Evolutionary conservation across 2,113 vertebrate genomes (phyloP).

Genomic region (Psammodynastes pulverulentus): DNA sequence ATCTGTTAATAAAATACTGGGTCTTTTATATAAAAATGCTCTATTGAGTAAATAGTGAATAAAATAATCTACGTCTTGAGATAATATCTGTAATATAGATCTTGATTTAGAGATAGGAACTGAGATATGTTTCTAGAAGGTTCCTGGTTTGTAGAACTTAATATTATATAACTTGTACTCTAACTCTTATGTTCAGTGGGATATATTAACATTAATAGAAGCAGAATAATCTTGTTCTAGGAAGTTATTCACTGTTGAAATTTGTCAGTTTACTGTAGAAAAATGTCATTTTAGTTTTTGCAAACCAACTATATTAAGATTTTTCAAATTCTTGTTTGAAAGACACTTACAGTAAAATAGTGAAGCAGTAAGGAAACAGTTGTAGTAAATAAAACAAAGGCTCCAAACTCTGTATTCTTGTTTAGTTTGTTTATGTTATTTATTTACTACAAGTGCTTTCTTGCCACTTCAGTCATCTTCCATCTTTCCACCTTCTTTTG

Average conservation of each 20-base stretch:
- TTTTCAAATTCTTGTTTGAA: neutral
- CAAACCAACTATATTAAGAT: neutral
- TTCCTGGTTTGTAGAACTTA: neutral
- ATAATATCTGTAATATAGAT: constrained; percentile 1
- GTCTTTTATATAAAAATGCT: neutral
- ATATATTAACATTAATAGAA: neutral
- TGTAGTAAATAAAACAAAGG: neutral
- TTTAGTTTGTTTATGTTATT: neutral
- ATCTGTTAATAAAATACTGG: neutral
- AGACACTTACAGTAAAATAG: neutral
- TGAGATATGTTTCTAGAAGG: neutral
- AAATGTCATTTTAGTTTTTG: neutral
- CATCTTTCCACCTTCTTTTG: neutral
- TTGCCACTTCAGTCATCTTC: neutral
- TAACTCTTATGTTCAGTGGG: neutral
- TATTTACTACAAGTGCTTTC: neutral
- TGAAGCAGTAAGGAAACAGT: neutral
- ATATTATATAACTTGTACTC: neutral
- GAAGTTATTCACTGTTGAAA: neutral
- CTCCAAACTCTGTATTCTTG: neutral
- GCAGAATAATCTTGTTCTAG: neutral
- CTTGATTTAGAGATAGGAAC: neutral
- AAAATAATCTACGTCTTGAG: neutral
- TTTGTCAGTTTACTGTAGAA: neutral
- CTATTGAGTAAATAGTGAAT: neutral